Conservation (phyloP, 2,797 vertebrate genomes). For the Cirrhinus mrigala region DNA sequence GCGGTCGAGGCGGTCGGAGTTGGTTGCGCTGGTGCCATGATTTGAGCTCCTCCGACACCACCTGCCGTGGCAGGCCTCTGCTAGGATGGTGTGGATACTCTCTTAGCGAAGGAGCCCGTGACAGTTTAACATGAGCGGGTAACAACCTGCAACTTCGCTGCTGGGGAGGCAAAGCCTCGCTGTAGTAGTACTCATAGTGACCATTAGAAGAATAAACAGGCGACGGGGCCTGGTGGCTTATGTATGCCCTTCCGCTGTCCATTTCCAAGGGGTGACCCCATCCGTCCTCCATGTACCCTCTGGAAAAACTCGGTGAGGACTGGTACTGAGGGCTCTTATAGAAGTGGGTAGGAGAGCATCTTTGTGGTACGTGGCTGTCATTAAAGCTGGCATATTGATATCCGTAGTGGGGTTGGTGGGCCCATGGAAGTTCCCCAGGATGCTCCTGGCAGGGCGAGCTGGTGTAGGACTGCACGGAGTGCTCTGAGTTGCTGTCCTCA, state of each 20-base stretch:
- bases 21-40: slow-evolving; percentile 88
- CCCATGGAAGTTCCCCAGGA: slow-evolving; percentile 65
- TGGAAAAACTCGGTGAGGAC: slow-evolving; percentile 67
- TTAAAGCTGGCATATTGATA: slow-evolving; percentile 60
- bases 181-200: slow-evolving; percentile 73
- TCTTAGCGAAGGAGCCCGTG: slow-evolving; percentile 79
- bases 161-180: slow-evolving; percentile 69
- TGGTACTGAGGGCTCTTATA: slow-evolving; percentile 69
- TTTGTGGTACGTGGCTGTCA: slow-evolving; percentile 63
- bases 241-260: slow-evolving; percentile 69
- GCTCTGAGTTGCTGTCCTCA: slow-evolving; percentile 86
- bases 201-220: slow-evolving; percentile 49
- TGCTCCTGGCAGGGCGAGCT: slow-evolving; percentile 76
- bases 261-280: slow-evolving; percentile 69
- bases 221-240: slow-evolving; percentile 57
- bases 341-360: slow-evolving; percentile 63
- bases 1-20: slow-evolving; percentile 77
- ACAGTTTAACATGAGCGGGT: slow-evolving; percentile 77
- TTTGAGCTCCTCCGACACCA: slow-evolving; percentile 85
- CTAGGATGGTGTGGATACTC: slow-evolving; percentile 73
- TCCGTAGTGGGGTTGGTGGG: slow-evolving; percentile 62
- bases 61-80: slow-evolving; percentile 75
- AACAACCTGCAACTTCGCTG: slow-evolving; percentile 72
- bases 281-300: slow-evolving; percentile 69
- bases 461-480: slow-evolving; percentile 81